Evolutionary conservation across 2,113 vertebrate genomes (phyloP).

Genomic region (Scomber scombrus): DNA sequence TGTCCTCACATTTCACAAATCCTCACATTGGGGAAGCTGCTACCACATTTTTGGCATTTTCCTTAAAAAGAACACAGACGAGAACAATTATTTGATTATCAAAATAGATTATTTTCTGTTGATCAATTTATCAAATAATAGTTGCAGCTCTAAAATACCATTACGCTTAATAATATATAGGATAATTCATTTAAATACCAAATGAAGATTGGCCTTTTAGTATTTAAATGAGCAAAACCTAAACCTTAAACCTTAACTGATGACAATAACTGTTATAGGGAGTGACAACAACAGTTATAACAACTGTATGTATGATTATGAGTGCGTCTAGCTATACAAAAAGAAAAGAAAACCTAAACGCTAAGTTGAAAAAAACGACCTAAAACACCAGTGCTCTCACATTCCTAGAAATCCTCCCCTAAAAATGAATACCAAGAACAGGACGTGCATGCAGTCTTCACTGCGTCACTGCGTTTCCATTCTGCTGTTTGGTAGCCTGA

Average conservation of each 20-base stretch:
- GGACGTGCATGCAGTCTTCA: conserved; percentile 67
- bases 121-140: no score
- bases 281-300: conserved; percentile 10
- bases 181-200: no score
- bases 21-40: no score
- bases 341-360: conserved; percentile 45
- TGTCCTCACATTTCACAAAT: no score
- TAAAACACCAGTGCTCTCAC: conserved; percentile 68
- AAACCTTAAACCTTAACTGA: not conserved
- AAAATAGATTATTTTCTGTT: no score
- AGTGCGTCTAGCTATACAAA: not conserved
- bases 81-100: no score
- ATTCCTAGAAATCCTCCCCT: conserved; percentile 83
- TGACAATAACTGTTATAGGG: not conserved
- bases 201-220: not conserved
- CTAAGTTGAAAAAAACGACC: conserved; percentile 59
- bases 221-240: conserved; percentile 9
- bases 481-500: conserved; percentile 61
- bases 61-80: no score
- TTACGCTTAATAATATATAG: no score
- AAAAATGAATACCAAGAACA: conserved; percentile 84
- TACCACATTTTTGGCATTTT: no score
- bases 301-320: conserved; percentile 8
- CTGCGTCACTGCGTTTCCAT: conserved; percentile 75
- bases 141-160: no score